Conservation (phyloP, 2,113 vertebrate species). For the Clarias magur region DNA sequence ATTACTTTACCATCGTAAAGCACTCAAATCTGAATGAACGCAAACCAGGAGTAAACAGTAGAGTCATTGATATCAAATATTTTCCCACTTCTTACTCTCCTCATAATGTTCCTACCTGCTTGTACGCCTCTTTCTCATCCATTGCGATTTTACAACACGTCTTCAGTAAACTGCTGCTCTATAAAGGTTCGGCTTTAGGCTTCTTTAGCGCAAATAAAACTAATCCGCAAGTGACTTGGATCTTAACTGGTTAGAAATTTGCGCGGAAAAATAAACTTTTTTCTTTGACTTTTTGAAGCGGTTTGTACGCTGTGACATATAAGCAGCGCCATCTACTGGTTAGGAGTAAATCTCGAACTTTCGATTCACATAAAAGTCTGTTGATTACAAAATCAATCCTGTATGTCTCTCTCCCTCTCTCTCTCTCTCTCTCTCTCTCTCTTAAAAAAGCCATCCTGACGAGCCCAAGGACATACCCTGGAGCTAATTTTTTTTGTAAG, state of each 20-base stretch:
- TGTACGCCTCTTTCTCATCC: slow-evolving; percentile 45
- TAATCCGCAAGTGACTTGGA: neutral
- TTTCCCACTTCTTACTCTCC: neutral
- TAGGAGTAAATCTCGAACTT: slow-evolving; percentile 18
- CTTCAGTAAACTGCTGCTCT: neutral
- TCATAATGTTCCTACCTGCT: slow-evolving; percentile 24
- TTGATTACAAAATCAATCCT: neutral
- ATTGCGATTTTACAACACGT: slow-evolving; percentile 9
- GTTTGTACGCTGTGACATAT: neutral
- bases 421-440: no score
- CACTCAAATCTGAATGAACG: no score
- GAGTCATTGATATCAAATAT: neutral
- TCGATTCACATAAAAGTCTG: neutral
- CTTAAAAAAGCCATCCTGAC: no score
- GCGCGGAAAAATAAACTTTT: slow-evolving; percentile 2
- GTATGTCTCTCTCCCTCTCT: no score
- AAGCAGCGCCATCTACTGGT: slow-evolving; percentile 48
- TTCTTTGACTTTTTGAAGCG: neutral
- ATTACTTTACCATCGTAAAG: neutral
- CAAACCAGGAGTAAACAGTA: no score
- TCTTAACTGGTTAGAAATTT: slow-evolving; percentile 22
- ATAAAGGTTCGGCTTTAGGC: neutral
- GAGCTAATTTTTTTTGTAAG: neutral
- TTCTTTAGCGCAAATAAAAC: no score
- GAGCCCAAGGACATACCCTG: neutral